Evolutionary conservation across 2,113 vertebrate species (phyloP), one percentile per base, ranked within the genome.

Genomic region (Passerina amoena): DNA sequence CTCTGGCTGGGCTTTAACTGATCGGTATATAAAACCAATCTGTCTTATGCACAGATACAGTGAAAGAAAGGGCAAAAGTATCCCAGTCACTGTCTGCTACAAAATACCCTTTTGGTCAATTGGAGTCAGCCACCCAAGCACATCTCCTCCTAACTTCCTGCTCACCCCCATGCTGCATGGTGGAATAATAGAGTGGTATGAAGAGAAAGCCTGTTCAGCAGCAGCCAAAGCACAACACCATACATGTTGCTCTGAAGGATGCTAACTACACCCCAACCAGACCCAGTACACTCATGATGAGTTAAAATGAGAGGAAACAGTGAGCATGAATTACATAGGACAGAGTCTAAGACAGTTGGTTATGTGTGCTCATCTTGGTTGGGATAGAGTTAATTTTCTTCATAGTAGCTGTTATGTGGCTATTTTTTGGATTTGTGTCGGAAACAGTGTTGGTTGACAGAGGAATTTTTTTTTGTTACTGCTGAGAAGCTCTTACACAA

Each of bases 151-250:
- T 18, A 45, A 5, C 23, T n/a, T 83, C 38, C 47, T 83, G 12
- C 13, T 68, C 27, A n/a, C 4, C 12, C 5, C 4, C 1, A 30
- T 2, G 4, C 14, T 47, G 14, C 10, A 53, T 16, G 11, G 6
- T 66, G n/a, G 45, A 3, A 2, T 40, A 12, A 14, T 5, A 45
- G 14, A 70, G 10, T 13, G 10, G 8, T 10, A 19, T 61, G 48
- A 93, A 84, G 5, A 73, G 30, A 90, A 81, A 64, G 3, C 2
- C 14, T 47, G 17, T n/a, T 35, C 44, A 44, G 8, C 17, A 73
- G 5, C 1, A 77, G 14, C 5, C 40, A 51, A 84, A 83, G 30
- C 33, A 66, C 12, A 47, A 4, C 11, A 61, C 27, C 6, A 3
- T 11, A 38, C 6, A 2, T 22, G 2, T 10, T 86, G 14, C 20